Conservation (phyloP, 2,888 invertebrate species). For the Yponomeuta evonymella region DNA sequence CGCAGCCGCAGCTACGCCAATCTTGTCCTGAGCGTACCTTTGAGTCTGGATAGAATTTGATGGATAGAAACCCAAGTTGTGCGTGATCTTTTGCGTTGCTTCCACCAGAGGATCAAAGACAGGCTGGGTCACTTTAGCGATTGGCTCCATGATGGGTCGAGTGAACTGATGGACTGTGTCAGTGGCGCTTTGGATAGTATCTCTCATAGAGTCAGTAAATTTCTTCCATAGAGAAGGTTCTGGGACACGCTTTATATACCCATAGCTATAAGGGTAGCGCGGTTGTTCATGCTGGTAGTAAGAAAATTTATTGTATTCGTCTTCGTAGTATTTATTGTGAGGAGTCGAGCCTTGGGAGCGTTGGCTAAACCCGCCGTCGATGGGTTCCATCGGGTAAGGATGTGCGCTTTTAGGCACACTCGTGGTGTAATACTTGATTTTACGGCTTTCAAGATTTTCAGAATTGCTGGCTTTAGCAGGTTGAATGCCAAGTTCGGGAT, state of each 20-base stretch:
- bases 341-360: slow-evolving; percentile 60
- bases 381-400: slow-evolving; percentile 73
- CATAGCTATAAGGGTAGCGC: slow-evolving; percentile 78
- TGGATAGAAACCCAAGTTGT: slow-evolving; percentile 81
- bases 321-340: slow-evolving; percentile 64
- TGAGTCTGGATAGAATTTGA: slow-evolving; percentile 61
- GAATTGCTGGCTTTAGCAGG: slow-evolving; percentile 78
- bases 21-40: slow-evolving; percentile 77
- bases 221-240: slow-evolving; percentile 83
- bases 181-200: slow-evolving; percentile 82
- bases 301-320: slow-evolving; percentile 69
- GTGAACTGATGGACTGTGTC: slow-evolving; percentile 81
- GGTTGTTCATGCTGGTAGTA: slow-evolving; percentile 74
- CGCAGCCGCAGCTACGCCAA: slow-evolving; percentile 76
- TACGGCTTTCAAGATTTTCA: slow-evolving; percentile 49
- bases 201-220: slow-evolving; percentile 83
- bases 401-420: slow-evolving; percentile 74
- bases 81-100: slow-evolving; percentile 86
- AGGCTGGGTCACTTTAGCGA: slow-evolving; percentile 77
- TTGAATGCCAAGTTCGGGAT: slow-evolving; percentile 86
- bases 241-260: slow-evolving; percentile 74
- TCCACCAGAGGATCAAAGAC: slow-evolving; percentile 85
- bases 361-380: slow-evolving; percentile 59
- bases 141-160: slow-evolving; percentile 76
- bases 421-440: slow-evolving; percentile 68